Evolutionary conservation across 2,797 vertebrate genomes (phyloP), one percentile per base, ranked within the genome.

Genomic region (Euphonia xanthogaster): DNA sequence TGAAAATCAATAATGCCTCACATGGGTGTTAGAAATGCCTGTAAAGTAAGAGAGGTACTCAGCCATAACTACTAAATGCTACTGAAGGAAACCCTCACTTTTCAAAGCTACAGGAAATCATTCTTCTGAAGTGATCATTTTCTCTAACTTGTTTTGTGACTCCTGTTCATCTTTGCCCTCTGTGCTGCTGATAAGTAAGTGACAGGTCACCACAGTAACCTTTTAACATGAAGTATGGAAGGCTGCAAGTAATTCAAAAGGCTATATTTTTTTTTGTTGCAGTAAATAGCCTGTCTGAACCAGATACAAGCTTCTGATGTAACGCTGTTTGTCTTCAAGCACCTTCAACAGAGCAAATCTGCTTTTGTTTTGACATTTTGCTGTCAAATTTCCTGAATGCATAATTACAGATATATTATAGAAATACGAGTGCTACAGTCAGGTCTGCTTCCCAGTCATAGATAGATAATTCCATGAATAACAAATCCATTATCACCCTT

Each of bases 391-490:
- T 92, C 67, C 51, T 6, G 91, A 94, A 92, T 97, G 95, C 90
- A 95, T 97, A 96, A 97, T 95, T 95, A 87, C 90, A 93, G 91
- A 91, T 96, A 94, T 87, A 88, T 96, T 96, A 94, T 90, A 96
- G 89, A 94, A 95, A 96, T 96, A 93, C 0, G 5, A 90, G 63
- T 85, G 89, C 73, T 88, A 82, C 66, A 90, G 86, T 88, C 79
- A 95, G 88, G 87, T 91, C 89, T 95, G 94, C 71, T 97, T 88
- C 72, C 79, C 91, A 96, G 94, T 88, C 91, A 70, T 70, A 90
- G 84, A 94, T 70, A 91, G 89, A 95, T 93, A 95, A 90, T 95
- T 96, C 93, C 80, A 87, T 79, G 85, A 94, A 92, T 93, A 97
- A 93, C 68, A 94, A 90, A 90, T 93, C 82, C 74, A 91, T 94